A percentile compares a stretch with the other conserved stretches of the same genome.
phyloP scores from a whole-genome alignment of 2,797 vertebrate species.

The Macropodus opercularis region DNA sequence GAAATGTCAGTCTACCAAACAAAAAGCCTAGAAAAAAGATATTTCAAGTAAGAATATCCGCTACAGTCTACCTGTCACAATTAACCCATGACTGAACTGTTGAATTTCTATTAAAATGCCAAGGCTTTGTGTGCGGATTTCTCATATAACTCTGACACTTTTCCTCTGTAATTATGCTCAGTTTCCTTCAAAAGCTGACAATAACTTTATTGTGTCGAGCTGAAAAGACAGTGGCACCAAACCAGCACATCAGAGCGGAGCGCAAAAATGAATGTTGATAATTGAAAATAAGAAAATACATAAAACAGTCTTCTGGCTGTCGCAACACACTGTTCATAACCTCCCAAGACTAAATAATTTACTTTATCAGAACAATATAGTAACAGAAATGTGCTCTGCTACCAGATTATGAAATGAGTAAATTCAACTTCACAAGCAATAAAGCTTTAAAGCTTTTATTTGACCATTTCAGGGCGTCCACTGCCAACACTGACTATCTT shows the following conservation, averaged over 20 bases:
- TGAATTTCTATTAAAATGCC: conserved; percentile 66
- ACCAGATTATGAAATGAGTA: conserved; percentile 45
- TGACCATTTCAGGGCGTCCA: conserved; percentile 31
- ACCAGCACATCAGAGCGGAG: conserved; percentile 29
- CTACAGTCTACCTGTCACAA: conserved; percentile 61
- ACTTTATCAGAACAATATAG: conserved; percentile 13
- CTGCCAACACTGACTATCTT: conserved; percentile 16
- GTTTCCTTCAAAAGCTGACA: conserved; percentile 59
- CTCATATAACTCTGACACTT: conserved; percentile 42
- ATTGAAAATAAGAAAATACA: conserved; percentile 30
- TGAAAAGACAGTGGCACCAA: conserved; percentile 49
- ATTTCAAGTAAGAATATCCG: conserved; percentile 26
- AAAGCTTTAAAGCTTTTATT: conserved; percentile 53
- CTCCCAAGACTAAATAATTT: conserved; percentile 21
- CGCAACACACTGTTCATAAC: conserved; percentile 21
- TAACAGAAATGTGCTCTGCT: conserved; percentile 26
- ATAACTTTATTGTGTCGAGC: conserved; percentile 53
- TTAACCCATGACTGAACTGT: conserved; percentile 56
- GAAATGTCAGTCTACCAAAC: conserved; percentile 29
- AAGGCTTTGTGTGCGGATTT: conserved; percentile 50
- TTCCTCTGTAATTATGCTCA: conserved; percentile 59
- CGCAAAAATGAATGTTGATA: conserved; percentile 32
- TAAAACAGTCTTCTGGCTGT: conserved; percentile 25
- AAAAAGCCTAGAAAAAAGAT: conserved; percentile 24
- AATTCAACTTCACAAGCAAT: conserved; percentile 40